Base-by-base conservation (phyloP, 2,888 invertebrate genomes). In the Sinopyrophorus schimmeli region DNA sequence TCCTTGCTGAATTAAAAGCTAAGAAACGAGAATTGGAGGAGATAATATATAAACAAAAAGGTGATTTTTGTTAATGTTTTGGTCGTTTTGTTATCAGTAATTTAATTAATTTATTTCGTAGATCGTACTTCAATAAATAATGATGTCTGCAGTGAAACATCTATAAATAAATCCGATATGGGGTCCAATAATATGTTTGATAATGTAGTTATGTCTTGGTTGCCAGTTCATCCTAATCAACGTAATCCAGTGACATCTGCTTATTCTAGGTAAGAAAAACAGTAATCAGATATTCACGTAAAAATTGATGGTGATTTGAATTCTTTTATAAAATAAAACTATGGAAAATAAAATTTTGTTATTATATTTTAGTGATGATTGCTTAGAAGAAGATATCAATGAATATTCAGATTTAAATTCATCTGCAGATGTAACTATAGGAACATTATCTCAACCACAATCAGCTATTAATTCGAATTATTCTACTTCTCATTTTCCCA, bases 21-120 rank as follows among this genome's bases (percentile, higher is more conserved):
- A 86, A 84, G 64, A 81, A 81, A 63, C 73, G 80, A 6, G 83
- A 84, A 57, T 71, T 85, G 2, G 85, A 85, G 59, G 80, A 81
- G 41, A 72, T 84, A 28, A 79, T 84, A 69, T 80, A 82, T 53
- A 86, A 84, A 67, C 82, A 81, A 75, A 73, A 72, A 66, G 72
- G 73, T 73, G 27, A 11, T 6, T 5, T 23, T 35, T 31, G 18
- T 37, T 27, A 6, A 18, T 31, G 14, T 32, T 31, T 24, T 1
- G 10, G 5, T 27, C 20, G 12, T 2, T 20, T n/a, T n/a, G n/a
- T n/a, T n/a, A n/a, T n/a, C n/a, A n/a, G n/a, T n/a, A n/a, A n/a
- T n/a, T n/a, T n/a, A n/a, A n/a, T n/a, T n/a, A n/a, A 10, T 9
- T 5, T 9, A 5, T 16, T 1, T 49, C 47, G 15, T 20, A 53